Base-by-base conservation (phyloP, 2,888 invertebrate genomes). In the Pyrocoelia pectoralis region DNA sequence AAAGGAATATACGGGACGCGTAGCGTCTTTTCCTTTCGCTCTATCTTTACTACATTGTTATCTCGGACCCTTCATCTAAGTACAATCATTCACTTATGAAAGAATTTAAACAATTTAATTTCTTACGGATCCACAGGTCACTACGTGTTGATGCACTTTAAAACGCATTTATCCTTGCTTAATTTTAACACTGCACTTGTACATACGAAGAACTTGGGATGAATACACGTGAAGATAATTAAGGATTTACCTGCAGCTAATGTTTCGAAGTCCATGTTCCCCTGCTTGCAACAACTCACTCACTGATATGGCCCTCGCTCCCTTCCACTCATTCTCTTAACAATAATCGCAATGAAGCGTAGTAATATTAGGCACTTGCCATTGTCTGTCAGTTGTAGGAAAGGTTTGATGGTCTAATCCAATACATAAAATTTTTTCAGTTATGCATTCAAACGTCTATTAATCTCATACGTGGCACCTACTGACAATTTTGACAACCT, bases 221-320 rank as follows among this genome's bases (percentile, higher is more conserved):
- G 58, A 54, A 58, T 53, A 38, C 57, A 55, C 63, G 58, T 49
- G 58, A 55, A 50, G 58, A 70, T 60, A 65, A 68, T 66, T 65
- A 68, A 67, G 65, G 67, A 74, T 73, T 79, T 76, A 80, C 80
- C 80, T 80, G 78, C 74, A 73, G 79, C 80, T 75, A 81, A 72
- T 66, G 79, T 79, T 75, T 79, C 80, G 74, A 79, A 80, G 68
- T 75, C 72, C 70, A 75, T 74, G 72, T 69, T 73, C 70, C 69
- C 69, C 68, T 70, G 65, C 65, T 70, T 66, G 72, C 70, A 67
- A 71, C 71, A 67, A 70, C 65, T 65, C 73, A 73, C 73, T 73
- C 69, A 73, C 73, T 73, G 72, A 72, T 70, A 69, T 69, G 70
- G 68, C 68, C 63, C 68, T 66, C 67, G 68, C 72, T 70, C 69